These are phyloP conservation scores for Pteria penguin DNA, from an alignment of 2,888 invertebrate species.

Conservation along the genomic window DNA sequence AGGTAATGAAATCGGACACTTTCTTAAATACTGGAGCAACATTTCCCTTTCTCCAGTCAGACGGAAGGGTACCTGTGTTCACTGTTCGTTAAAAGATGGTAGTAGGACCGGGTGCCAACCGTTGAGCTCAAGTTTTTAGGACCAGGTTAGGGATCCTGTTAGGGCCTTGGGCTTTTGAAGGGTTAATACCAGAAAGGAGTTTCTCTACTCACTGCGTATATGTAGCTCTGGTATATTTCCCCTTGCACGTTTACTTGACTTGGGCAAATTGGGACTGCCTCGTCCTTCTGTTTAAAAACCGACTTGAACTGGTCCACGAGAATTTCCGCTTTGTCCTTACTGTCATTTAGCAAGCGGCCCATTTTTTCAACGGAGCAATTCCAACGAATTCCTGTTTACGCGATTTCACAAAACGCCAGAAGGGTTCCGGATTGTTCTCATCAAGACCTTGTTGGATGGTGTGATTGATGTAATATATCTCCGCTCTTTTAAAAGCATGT, in stretches of 20 bases:
- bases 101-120: conserved; percentile 15
- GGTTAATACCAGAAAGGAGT: not conserved
- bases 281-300: conserved; percentile 29
- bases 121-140: conserved; percentile 19
- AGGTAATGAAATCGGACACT: conserved; percentile 46
- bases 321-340: conserved; percentile 41
- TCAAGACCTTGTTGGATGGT: conserved; percentile 39
- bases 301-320: conserved; percentile 43
- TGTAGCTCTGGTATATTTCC: not conserved
- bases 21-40: conserved; percentile 45
- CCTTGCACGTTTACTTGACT: not conserved
- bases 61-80: conserved; percentile 34
- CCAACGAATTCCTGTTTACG: conserved; percentile 39
- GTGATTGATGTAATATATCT: conserved; percentile 33
- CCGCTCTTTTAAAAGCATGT: conserved; percentile 28
- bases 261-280: not conserved
- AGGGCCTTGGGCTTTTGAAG: conserved; percentile 17
- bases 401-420: conserved; percentile 48
- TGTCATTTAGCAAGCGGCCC: conserved; percentile 31
- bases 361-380: conserved; percentile 40
- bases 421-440: conserved; percentile 47
- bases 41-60: conserved; percentile 41
- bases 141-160: conserved; percentile 34
- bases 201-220: not conserved
- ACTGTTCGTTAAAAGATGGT: conserved; percentile 27